Evolutionary conservation across 2,888 invertebrate species (phyloP).

Genomic region (Calameuta filiformis): DNA sequence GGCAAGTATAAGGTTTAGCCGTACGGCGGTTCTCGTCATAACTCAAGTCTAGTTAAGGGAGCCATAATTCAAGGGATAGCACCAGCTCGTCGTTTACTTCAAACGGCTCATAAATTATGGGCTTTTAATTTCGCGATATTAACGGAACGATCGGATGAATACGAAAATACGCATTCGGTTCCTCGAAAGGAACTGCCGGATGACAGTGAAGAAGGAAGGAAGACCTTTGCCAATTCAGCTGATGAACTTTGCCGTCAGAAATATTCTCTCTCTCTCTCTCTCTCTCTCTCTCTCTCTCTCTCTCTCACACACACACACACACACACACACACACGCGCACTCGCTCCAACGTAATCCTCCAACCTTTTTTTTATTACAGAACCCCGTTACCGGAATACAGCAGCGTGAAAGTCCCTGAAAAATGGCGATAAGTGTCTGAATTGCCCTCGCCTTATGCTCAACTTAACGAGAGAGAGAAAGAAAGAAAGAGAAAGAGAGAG

Average conservation of each 20-base stretch:
- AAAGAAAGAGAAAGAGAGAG: not conserved
- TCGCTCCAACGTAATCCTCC: not conserved
- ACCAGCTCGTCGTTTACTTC: conserved; percentile 60
- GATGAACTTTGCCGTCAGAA: not conserved
- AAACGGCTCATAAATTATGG: conserved; percentile 63
- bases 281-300: not conserved
- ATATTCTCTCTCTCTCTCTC: not conserved
- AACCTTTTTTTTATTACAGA: not conserved
- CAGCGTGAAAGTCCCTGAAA: not conserved
- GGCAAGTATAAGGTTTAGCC: conserved; percentile 43
- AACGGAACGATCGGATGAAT: conserved; percentile 53
- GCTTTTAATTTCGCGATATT: conserved; percentile 63
- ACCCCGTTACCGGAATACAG: not conserved
- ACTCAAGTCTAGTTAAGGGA: conserved; percentile 65
- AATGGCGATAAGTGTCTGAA: not conserved
- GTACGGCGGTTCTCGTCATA: conserved; percentile 54
- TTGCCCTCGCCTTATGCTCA: not conserved
- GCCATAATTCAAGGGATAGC: conserved; percentile 64
- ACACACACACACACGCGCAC: no score
- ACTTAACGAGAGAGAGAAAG: not conserved
- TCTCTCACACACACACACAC: not conserved
- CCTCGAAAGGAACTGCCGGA: not conserved
- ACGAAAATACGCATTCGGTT: conserved; percentile 6
- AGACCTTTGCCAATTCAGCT: not conserved
- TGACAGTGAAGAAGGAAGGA: not conserved